Evolutionary conservation across 2,113 vertebrate species (phyloP).

Genomic region (Sinocyclocheilus rhinocerous): DNA sequence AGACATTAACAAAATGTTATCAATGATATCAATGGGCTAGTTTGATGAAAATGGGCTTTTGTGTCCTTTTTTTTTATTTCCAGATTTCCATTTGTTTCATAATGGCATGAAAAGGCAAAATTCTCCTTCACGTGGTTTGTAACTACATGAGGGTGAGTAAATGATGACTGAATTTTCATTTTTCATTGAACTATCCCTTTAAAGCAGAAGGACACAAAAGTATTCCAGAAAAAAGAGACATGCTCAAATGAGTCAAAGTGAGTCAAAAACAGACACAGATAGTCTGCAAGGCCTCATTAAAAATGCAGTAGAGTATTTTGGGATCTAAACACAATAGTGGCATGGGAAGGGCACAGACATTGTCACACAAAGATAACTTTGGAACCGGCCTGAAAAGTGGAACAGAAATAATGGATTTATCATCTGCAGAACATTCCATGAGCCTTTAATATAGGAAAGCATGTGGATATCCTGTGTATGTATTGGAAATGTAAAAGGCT

Average conservation of each 20-base stretch:
- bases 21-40: not conserved
- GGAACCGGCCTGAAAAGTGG: not conserved
- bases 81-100: no score
- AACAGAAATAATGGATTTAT: not conserved
- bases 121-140: not conserved
- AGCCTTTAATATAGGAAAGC: not conserved
- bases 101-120: not conserved
- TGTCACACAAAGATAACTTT: conserved; percentile 56
- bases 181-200: not conserved
- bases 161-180: not conserved
- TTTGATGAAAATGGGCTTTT: not conserved
- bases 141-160: not conserved
- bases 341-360: conserved; percentile 66
- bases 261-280: conserved; percentile 67
- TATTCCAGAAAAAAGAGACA: not conserved
- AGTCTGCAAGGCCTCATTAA: conserved; percentile 70
- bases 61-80: not conserved
- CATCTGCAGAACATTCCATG: not conserved
- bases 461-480: not conserved
- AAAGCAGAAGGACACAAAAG: conserved; percentile 66
- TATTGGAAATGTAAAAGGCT: not conserved
- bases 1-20: not conserved
- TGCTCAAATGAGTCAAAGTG: conserved; percentile 48
- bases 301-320: conserved; percentile 75
- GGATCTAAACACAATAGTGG: conserved; percentile 66